Evolutionary conservation across 2,797 vertebrate species (phyloP).

Genomic region (Ficedula albicollis): DNA sequence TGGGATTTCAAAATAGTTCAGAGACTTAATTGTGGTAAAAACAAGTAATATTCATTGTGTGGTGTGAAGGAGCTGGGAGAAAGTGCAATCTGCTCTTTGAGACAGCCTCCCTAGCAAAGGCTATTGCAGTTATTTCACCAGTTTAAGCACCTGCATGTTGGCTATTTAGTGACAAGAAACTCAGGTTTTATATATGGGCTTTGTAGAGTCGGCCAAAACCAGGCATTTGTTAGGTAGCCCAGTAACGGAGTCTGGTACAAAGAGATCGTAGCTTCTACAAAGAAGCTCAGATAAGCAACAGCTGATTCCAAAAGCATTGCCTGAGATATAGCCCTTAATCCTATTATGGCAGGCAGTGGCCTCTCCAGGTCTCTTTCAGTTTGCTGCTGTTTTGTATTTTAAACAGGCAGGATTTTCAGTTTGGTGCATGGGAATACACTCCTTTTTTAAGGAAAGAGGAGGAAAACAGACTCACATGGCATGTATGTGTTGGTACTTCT

Average conservation of each 20-base stretch:
- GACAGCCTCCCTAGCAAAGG: background rate
- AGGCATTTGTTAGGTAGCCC: conserved; percentile 24
- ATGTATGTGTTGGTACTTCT: rapidly evolving
- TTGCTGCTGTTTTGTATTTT: conserved; percentile 26
- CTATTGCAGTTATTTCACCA: background rate
- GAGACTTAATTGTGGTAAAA: conserved; percentile 23
- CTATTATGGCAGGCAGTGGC: conserved; percentile 13
- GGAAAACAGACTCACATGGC: background rate
- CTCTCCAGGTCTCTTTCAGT: background rate
- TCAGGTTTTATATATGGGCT: background rate
- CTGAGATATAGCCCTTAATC: conserved; percentile 47
- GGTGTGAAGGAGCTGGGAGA: conserved; percentile 6
- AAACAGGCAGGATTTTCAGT: background rate
- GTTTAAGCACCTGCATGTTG: conserved; percentile 14
- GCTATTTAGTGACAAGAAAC: background rate
- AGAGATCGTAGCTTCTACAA: conserved; percentile 13
- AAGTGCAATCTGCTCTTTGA: background rate
- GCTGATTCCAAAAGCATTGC: conserved; percentile 51
- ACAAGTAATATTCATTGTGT: background rate
- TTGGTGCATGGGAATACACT: background rate
- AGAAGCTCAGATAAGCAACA: conserved; percentile 55
- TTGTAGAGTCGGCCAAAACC: conserved; percentile 23
- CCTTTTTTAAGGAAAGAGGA: background rate
- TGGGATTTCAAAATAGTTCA: conserved; percentile 43
- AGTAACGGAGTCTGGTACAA: conserved; percentile 36